Percentiles rank a stretch among this genome's conserved stretches.
Conservation (phyloP, 2,797 vertebrate genomes). For the Hippoglossus hippoglossus region DNA sequence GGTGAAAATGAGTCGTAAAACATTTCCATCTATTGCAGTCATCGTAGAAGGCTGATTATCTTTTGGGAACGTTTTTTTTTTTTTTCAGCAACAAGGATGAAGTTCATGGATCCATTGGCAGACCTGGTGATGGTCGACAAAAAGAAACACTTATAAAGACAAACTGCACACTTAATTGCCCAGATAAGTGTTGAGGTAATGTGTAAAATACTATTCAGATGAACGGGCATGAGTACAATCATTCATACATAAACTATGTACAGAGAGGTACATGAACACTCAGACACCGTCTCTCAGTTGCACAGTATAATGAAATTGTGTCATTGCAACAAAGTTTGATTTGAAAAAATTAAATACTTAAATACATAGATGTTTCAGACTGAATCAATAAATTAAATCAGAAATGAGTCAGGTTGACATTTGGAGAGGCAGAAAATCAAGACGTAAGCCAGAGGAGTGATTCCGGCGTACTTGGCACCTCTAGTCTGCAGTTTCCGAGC, state of each 20-base stretch:
- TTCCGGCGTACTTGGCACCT: slow-evolving; percentile 45
- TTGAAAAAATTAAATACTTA: slow-evolving; percentile 6
- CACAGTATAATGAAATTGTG: slow-evolving; percentile 40
- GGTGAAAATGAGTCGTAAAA: slow-evolving; percentile 72
- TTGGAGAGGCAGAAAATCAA: slow-evolving; percentile 31
- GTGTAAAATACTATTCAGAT: slow-evolving; percentile 81
- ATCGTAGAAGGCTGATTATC: slow-evolving; percentile 64
- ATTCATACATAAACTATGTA: slow-evolving; percentile 76
- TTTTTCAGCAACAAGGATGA: slow-evolving; percentile 53
- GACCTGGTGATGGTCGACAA: slow-evolving; percentile 39
- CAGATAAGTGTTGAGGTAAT: slow-evolving; percentile 85
- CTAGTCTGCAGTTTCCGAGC: slow-evolving; percentile 49
- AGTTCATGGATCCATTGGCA: slow-evolving; percentile 44
- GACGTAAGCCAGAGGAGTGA: slow-evolving; percentile 23
- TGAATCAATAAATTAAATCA: slow-evolving; percentile 36
- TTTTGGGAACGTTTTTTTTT: slow-evolving; percentile 53
- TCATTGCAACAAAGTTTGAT: slow-evolving; percentile 31
- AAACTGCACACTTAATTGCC: slow-evolving; percentile 75
- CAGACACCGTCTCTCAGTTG: slow-evolving; percentile 54
- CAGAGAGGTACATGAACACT: slow-evolving; percentile 66
- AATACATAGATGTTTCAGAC: slow-evolving; percentile 34
- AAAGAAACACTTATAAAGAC: slow-evolving; percentile 53
- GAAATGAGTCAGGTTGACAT: slow-evolving; percentile 25
- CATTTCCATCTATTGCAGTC: slow-evolving; percentile 76
- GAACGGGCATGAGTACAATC: slow-evolving; percentile 81